These are phyloP conservation scores for Drosophila sturtevanti DNA, from an alignment of 1,140 invertebrate genomes.

Conservation along the genomic window DNA sequence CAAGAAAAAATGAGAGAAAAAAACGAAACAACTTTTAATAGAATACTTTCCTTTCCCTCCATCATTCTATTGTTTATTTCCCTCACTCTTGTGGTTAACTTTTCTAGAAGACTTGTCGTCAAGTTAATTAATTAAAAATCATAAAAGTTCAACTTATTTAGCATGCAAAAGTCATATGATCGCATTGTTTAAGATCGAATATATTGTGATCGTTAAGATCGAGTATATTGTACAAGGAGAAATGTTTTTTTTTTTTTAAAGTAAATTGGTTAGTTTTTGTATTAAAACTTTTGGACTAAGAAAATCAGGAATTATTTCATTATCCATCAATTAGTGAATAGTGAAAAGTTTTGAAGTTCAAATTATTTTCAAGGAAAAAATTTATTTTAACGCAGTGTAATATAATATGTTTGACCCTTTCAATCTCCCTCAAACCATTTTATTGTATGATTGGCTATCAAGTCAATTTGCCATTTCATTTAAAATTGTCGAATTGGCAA, in stretches of 20 bases:
- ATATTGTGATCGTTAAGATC: too few species aligned
- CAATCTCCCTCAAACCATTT: not conserved
- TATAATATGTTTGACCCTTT: not conserved
- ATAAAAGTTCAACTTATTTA: not conserved
- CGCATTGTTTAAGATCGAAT: too few species aligned
- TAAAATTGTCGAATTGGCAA: conserved; percentile 41
- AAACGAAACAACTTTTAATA: conserved; percentile 3
- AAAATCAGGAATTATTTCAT: too few species aligned
- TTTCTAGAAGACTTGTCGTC: conserved; percentile 4
- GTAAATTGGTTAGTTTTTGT: too few species aligned
- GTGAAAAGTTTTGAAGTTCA: too few species aligned
- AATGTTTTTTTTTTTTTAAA: too few species aligned
- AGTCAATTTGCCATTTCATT: conserved; percentile 43
- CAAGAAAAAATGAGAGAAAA: not conserved
- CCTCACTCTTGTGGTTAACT: not conserved
- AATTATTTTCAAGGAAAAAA: too few species aligned
- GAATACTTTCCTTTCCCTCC: not conserved
- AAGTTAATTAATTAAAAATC: conserved; percentile 5
- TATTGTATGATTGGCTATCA: conserved; percentile 6
- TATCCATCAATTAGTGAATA: too few species aligned
- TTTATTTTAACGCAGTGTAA: not conserved
- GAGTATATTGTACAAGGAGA: too few species aligned
- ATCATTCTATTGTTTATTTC: not conserved
- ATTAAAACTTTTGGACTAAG: too few species aligned
- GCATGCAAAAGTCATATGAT: too few species aligned